Base-by-base conservation (phyloP, 2,888 invertebrate genomes). In the Camptogramma bilineatum region DNA sequence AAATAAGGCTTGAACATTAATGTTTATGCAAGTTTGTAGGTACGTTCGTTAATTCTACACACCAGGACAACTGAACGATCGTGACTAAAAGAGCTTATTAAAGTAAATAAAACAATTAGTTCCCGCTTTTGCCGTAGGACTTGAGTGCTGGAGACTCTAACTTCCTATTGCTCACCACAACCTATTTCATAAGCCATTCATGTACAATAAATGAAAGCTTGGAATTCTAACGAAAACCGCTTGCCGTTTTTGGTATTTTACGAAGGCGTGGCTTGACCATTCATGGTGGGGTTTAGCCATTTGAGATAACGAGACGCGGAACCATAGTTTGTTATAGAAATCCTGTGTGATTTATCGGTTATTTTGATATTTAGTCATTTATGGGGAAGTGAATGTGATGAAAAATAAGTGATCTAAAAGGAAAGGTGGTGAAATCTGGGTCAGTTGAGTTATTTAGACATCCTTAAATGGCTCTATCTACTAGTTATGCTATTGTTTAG, bases 261-360 rank as follows among this genome's bases (percentile, higher is more conserved):
- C 24, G 39, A 48, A 17, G 58, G 58, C 44, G 51, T 52, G 58
- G 58, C 19, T 5, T 51, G 2, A 52, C 51, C 44, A 51, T 48
- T 56, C n/a, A 56, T 19, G 56, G 56, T 21, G 34, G 13, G n/a
- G 31, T 47, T 47, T 31, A n/a, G n/a, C 51, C 10, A 4, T 52
- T 31, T 48, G 16, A 53, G 44, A 24, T 44, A 54, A 44, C 44
- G 53, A 54, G 53, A 54, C 53, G 17, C 53, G 44, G 44, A 54
- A 54, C 28, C 42, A n/a, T n/a, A 21, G 44, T 44, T 54, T 28
- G 44, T 21, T 44, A 17, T 17, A 54, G 44, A 54, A 44, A 54
- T 24, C 17, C 21, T 21, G 28, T 10, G 47, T 21, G 9, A 19
- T 47, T 47, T 47, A 19, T 46, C 18, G 18, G 13, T 16, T 42